Conservation (phyloP, 92 coral and sea anemone genomes). For the Desmophyllum pertusum region DNA sequence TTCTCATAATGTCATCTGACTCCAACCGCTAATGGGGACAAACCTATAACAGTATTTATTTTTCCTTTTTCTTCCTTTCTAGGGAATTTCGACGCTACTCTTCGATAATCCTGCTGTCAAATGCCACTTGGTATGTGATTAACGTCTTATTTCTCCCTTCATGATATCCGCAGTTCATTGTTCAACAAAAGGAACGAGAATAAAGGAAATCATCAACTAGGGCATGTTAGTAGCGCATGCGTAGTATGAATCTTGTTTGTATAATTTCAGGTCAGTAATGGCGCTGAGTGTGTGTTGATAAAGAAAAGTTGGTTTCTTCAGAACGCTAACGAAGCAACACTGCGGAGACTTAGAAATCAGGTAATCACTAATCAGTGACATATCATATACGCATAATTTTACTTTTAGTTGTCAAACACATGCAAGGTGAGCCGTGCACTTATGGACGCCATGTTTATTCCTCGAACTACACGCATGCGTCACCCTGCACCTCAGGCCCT, state of each 20-base stretch:
- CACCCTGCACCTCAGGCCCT: too few species aligned
- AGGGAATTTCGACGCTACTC: constrained; percentile 77
- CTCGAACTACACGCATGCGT: too few species aligned
- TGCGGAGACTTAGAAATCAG: constrained; percentile 78
- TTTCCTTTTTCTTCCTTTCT: background rate
- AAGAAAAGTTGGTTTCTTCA: constrained; percentile 92
- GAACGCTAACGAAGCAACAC: constrained; percentile 70
- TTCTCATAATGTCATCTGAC: too few species aligned
- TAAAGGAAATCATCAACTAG: background rate
- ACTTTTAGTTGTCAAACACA: background rate
- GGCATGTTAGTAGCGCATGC: background rate
- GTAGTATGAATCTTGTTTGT: too few species aligned
- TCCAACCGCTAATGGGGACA: too few species aligned
- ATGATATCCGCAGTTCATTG: too few species aligned
- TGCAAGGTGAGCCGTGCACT: background rate
- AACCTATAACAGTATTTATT: background rate
- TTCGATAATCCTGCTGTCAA: constrained; percentile 76
- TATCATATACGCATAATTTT: too few species aligned
- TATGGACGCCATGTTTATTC: too few species aligned
- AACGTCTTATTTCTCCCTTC: background rate
- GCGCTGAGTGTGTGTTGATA: constrained; percentile 89
- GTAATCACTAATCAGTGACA: too few species aligned
- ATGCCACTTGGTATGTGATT: constrained; percentile 74
- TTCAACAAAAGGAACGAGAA: too few species aligned
- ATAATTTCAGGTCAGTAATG: constrained; percentile 78